phyloP scores from a whole-genome alignment of 1,140 invertebrate species.

The Calephelis virginiensis region DNA sequence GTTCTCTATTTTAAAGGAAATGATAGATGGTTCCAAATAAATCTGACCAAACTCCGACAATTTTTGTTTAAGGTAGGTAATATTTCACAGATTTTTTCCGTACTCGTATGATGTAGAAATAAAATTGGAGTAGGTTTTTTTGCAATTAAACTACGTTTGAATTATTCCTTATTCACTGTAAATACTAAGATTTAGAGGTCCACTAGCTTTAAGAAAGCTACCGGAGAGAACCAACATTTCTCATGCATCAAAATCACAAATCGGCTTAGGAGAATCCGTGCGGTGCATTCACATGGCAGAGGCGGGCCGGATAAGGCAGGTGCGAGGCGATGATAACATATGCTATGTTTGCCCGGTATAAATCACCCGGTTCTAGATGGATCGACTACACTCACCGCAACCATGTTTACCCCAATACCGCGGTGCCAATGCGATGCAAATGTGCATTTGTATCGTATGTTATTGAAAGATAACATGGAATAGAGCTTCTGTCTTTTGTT shows the following conservation, averaged over 20 bases:
- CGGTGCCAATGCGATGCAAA: neutral
- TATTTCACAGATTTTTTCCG: too few relatives aligned
- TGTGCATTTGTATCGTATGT: neutral
- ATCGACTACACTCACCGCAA: conserved; percentile 2
- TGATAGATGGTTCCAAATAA: too few relatives aligned
- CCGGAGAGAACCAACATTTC: conserved; percentile 7
- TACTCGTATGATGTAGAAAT: too few relatives aligned
- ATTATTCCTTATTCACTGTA: neutral
- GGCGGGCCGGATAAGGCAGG: conserved; percentile 11
- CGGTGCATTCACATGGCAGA: conserved; percentile 15
- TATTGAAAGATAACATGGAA: conserved; percentile 2
- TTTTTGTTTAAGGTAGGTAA: too few relatives aligned
- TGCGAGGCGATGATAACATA: conserved; percentile 10
- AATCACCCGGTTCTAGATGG: conserved; percentile 4
- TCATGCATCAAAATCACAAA: conserved; percentile 16
- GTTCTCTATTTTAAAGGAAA: too few relatives aligned
- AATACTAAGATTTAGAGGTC: conserved; percentile 4
- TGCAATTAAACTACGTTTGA: too few relatives aligned
- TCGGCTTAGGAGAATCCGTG: conserved; percentile 15
- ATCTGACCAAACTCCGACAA: too few relatives aligned
- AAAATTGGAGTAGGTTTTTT: too few relatives aligned
- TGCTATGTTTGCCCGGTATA: conserved; percentile 11
- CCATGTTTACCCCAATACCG: conserved; percentile 5
- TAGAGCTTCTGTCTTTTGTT: neutral
- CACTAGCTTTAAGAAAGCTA: conserved; percentile 8